Evolutionary conservation across 2,888 invertebrate genomes (phyloP).

Genomic region (Drosophila aldrichi): DNA sequence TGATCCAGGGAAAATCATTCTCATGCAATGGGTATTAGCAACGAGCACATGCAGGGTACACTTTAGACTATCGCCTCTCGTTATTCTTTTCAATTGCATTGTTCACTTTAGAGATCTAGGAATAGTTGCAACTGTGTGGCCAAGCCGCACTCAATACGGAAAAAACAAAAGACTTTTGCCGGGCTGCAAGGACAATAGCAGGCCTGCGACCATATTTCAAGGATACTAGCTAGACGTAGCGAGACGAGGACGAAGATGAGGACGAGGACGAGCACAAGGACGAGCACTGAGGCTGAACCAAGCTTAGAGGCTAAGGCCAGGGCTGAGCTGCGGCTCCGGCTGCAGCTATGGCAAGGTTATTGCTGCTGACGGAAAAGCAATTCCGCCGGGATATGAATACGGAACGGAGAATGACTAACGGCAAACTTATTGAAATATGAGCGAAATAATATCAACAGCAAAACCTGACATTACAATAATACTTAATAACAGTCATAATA

Average conservation of each 20-base stretch:
- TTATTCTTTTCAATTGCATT: conserved; percentile 48
- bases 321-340: conserved; percentile 3
- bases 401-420: conserved; percentile 6
- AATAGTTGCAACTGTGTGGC: conserved; percentile 32
- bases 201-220: conserved; percentile 43
- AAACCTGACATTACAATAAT: conserved; percentile 25
- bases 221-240: conserved; percentile 39
- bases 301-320: conserved; percentile 2
- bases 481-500: conserved; percentile 39
- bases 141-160: conserved; percentile 23
- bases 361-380: conserved; percentile 21
- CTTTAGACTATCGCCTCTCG: background rate
- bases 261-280: conserved; percentile 6
- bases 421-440: conserved; percentile 30
- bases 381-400: conserved; percentile 1
- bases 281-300: conserved; percentile 41
- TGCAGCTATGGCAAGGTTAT: conserved; percentile 39
- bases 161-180: conserved; percentile 49
- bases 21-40: too few relatives aligned
- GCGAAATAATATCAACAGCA: conserved; percentile 10
- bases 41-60: background rate
- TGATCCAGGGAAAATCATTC: too few relatives aligned
- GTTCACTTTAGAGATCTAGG: conserved; percentile 36
- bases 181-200: conserved; percentile 60
- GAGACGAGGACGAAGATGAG: conserved; percentile 17